Evolutionary conservation across 2,113 vertebrate genomes (phyloP).

Genomic region (Grallaria varia): DNA sequence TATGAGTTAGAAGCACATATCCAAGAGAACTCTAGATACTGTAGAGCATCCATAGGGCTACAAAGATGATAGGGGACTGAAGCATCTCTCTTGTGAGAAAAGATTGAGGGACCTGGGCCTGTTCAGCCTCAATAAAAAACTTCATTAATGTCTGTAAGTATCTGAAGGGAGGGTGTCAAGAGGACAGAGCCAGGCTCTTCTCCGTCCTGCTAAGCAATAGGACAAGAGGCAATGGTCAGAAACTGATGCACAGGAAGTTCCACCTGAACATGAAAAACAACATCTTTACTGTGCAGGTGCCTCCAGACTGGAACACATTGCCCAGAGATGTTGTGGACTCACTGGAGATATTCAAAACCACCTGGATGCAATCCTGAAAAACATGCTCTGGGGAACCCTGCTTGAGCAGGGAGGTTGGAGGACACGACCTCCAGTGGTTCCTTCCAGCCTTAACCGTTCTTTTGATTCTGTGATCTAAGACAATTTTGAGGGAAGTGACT

Average conservation of each 20-base stretch:
- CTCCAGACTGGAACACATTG: neutral
- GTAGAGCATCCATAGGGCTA: neutral
- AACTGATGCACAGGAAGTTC: neutral
- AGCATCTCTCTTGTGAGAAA: neutral
- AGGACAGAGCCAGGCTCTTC: neutral
- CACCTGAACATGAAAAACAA: neutral
- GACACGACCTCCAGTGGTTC: neutral
- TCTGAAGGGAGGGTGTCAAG: too few species aligned
- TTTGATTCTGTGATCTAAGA: neutral
- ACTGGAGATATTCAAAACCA: neutral
- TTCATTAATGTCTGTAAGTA: neutral
- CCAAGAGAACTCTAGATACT: neutral
- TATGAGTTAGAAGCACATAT: neutral
- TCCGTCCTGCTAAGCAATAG: fast-evolving
- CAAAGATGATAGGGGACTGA: neutral
- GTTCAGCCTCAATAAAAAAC: neutral
- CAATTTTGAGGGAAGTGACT: neutral
- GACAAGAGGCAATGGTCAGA: neutral
- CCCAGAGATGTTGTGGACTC: neutral
- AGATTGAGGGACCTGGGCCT: neutral
- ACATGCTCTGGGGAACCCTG: neutral
- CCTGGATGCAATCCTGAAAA: neutral
- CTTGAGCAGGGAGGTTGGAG: neutral
- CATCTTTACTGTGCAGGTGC: neutral
- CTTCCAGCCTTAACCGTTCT: neutral